Conservation (phyloP, 2,888 invertebrate genomes). For the Ametastegia equiseti region DNA sequence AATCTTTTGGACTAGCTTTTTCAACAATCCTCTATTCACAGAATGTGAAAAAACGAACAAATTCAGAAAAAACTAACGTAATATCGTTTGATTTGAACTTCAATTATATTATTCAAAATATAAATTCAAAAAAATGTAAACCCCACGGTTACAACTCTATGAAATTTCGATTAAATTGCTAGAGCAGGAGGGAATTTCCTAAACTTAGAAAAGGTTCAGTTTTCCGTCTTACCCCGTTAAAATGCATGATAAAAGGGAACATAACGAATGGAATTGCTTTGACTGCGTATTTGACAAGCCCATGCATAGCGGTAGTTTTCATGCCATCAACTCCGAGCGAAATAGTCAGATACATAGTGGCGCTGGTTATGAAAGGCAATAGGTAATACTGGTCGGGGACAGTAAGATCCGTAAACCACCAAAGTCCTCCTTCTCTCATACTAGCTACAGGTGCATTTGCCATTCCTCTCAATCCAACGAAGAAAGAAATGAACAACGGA, state of each 20-base stretch:
- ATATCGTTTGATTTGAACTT: not conserved
- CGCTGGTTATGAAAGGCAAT: constrained; percentile 90
- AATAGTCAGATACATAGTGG: constrained; percentile 89
- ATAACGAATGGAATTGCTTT: constrained; percentile 87
- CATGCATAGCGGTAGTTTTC: constrained; percentile 82
- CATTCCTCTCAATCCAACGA: constrained; percentile 92
- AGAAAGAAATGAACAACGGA: constrained; percentile 95
- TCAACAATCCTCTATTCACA: constrained; percentile 2
- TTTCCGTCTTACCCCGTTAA: constrained; percentile 88
- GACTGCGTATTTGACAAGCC: constrained; percentile 85
- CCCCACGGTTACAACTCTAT: too few species aligned
- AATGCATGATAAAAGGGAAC: constrained; percentile 91
- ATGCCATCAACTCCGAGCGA: constrained; percentile 90
- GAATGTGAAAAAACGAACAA: too few species aligned
- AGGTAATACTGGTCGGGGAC: constrained; percentile 92
- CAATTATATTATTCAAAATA: not conserved
- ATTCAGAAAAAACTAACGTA: not conserved
- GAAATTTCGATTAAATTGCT: too few species aligned
- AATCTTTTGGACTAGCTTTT: too few species aligned
- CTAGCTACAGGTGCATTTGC: constrained; percentile 94
- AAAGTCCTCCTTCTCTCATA: constrained; percentile 90
- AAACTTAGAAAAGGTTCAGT: too few species aligned
- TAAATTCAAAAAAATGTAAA: too few species aligned
- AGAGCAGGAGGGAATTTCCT: too few species aligned
- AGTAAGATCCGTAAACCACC: constrained; percentile 96